Base-by-base conservation (phyloP, 2,888 invertebrate species). In the Protodeltote pygarga region DNA sequence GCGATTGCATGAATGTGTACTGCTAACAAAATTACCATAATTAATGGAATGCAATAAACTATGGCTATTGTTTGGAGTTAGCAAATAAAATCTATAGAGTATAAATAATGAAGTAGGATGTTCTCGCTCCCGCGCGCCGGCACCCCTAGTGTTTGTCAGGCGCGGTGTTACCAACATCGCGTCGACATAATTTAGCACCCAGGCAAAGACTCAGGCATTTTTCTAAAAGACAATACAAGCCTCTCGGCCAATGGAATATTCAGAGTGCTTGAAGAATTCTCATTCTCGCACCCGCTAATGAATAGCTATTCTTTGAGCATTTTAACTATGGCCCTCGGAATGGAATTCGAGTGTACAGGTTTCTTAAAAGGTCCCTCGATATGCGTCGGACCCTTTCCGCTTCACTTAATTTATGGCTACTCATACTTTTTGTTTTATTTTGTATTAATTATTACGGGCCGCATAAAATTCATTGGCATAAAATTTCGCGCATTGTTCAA, bases 221-320 rank as follows among this genome's bases (percentile, higher is more conserved):
- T 92, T 89, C 85, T 81, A 83, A 84, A 65, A 89, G 89, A 92
- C 92, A 91, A 92, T 90, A 90, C 89, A 87, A 81, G 84, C 76
- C 78, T 73, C 82, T 75, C 79, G 75, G 70, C 83, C 83, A 82
- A 82, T 77, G 87, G 87, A 85, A 87, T 90, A 92, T 90, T 85
- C 88, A 85, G 87, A 88, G 85, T 87, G 83, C 87, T 80, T 87
- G 71, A 86, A 87, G 90, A 91, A 92, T 92, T 88, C 89, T 89
- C 83, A 91, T 90, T 89, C 90, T 92, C 91, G 90, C 92, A 84
- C 91, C 89, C 85, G 79, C 90, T 92, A 92, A 91, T 92, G 92
- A 92, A 92, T 91, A 92, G 89, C 89, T 90, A 92, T 92, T 89
- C 91, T 89, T 85, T 81, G 84, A 85, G 89, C 86, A 92, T 92